Percentiles rank a stretch among this genome's conserved stretches.
Evolutionary conservation across 2,113 vertebrate species (phyloP).

Genomic region (Butastur rufipennis): DNA sequence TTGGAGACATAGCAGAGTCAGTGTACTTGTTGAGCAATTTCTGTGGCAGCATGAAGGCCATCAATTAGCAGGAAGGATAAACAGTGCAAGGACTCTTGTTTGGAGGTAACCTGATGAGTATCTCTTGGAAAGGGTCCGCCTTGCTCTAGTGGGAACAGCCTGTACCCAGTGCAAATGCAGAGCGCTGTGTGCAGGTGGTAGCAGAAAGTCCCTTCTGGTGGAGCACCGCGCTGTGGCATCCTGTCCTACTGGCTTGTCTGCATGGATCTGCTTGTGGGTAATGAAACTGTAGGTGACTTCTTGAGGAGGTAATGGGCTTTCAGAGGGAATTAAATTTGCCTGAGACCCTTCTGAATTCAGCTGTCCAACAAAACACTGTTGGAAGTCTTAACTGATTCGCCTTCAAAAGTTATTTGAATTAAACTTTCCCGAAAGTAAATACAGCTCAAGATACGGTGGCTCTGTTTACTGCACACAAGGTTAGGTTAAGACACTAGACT

Average conservation of each 20-base stretch:
- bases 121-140: slow-evolving; percentile 8
- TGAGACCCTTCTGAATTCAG: background rate
- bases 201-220: background rate
- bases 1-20: background rate
- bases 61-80: slow-evolving; percentile 33
- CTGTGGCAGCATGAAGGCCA: background rate
- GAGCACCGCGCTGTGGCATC: background rate
- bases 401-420: background rate
- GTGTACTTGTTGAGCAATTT: background rate
- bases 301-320: background rate
- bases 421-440: background rate
- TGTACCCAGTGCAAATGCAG: background rate
- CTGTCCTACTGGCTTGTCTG: slow-evolving; percentile 18
- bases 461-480: background rate
- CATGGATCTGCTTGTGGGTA: background rate
- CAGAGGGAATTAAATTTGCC: background rate
- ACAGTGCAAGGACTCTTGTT: background rate
- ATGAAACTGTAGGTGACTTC: background rate
- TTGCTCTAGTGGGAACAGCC: background rate
- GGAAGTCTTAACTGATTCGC: background rate
- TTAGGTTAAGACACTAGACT: too few species aligned
- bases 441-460: background rate
- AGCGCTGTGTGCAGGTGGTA: background rate
- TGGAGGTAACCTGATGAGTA: background rate
- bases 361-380: background rate